Conservation (phyloP, 2,113 vertebrate genomes). For the Paraplagusia blochii region DNA sequence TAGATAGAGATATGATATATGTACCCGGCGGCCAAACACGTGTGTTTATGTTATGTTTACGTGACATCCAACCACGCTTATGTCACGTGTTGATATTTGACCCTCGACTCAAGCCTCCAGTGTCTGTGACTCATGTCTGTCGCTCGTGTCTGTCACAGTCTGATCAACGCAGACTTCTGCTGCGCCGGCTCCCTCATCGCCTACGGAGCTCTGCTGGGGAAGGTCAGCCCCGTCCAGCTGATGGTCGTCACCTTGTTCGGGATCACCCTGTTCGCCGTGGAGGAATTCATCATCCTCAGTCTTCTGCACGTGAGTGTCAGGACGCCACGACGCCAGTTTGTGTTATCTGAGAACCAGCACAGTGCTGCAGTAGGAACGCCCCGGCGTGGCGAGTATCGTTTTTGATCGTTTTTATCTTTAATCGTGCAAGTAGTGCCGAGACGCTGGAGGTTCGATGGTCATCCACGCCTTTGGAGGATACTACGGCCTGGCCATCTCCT, state of each 20-base stretch:
- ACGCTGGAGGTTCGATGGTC: constrained; percentile 94
- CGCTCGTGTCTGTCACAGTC: constrained; percentile 61
- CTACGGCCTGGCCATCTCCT: constrained; percentile 88
- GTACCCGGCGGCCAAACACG: too few relatives aligned
- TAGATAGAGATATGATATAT: too few relatives aligned
- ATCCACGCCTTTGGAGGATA: constrained; percentile 95
- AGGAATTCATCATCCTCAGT: constrained; percentile 87
- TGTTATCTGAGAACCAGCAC: too few relatives aligned
- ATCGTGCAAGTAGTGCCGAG: constrained; percentile 81
- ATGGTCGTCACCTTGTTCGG: constrained; percentile 91
- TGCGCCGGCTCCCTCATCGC: constrained; percentile 89
- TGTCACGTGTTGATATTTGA: too few relatives aligned
- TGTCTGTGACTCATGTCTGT: neutral
- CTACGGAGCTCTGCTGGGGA: constrained; percentile 92
- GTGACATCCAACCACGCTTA: too few relatives aligned
- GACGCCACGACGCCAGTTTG: too few relatives aligned
- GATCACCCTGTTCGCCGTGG: constrained; percentile 87
- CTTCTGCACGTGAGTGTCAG: constrained; percentile 85
- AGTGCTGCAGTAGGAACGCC: too few relatives aligned
- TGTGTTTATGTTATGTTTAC: too few relatives aligned
- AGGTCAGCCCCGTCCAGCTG: constrained; percentile 90
- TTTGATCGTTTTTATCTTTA: neutral
- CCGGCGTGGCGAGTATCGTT: too few relatives aligned
- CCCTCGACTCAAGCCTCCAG: too few relatives aligned
- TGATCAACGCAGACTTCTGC: constrained; percentile 97